phyloP scores from a whole-genome alignment of 2,113 vertebrate genomes.

The Salvelinus namaycush region DNA sequence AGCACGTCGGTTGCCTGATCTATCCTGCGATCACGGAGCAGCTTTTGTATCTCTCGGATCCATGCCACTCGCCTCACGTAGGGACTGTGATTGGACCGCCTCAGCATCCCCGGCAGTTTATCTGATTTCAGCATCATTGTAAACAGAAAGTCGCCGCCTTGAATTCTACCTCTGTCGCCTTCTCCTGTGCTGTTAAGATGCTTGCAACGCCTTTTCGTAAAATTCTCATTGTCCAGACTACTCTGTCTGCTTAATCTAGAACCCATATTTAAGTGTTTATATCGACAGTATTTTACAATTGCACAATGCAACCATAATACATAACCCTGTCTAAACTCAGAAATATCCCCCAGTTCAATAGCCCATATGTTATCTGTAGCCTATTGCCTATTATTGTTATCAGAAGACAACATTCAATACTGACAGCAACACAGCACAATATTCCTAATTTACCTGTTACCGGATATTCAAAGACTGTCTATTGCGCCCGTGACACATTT shows the following conservation, averaged over 20 bases:
- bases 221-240: slow-evolving; percentile 79
- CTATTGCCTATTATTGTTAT: too few species aligned
- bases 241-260: slow-evolving; percentile 84
- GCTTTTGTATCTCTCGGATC: slow-evolving; percentile 81
- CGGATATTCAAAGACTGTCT: not conserved
- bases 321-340: not conserved
- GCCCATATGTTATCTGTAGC: not conserved
- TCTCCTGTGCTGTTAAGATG: slow-evolving; percentile 55
- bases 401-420: too few species aligned
- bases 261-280: slow-evolving; percentile 68
- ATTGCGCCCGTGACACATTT: slow-evolving; percentile 18
- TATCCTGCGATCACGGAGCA: slow-evolving; percentile 75
- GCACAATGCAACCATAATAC: slow-evolving; percentile 1
- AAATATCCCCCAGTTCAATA: not conserved
- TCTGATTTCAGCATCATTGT: slow-evolving; percentile 76
- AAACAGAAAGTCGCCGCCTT: slow-evolving; percentile 71
- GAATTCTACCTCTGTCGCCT: slow-evolving; percentile 55
- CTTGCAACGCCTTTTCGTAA: slow-evolving; percentile 64
- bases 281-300: slow-evolving; percentile 2
- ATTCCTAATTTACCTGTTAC: slow-evolving; percentile 7
- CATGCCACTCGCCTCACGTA: slow-evolving; percentile 80
- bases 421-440: not conserved
- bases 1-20: slow-evolving; percentile 84
- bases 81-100: slow-evolving; percentile 81
- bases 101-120: slow-evolving; percentile 77